Percentiles rank a stretch among this genome's conserved stretches.
Conservation (phyloP, 1,140 invertebrate genomes). For the Philopotamus ludificatus region DNA sequence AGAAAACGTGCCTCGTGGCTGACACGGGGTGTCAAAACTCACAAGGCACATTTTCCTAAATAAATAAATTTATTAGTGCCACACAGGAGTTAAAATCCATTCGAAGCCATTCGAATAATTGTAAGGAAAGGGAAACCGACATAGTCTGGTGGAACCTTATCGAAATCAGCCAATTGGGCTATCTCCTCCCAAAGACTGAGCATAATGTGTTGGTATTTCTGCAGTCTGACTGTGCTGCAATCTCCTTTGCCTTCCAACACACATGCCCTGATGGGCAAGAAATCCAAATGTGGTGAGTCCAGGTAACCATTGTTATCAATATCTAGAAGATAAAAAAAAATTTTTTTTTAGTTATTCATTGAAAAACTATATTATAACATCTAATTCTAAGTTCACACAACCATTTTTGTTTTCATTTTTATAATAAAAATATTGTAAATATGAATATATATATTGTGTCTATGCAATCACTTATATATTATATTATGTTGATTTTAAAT, state of each 20-base stretch:
- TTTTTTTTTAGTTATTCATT: no score
- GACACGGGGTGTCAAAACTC: no score
- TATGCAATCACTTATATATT: no score
- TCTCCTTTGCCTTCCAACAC: slow-evolving; percentile 79
- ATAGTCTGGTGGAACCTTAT: slow-evolving; percentile 68
- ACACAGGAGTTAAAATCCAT: slow-evolving; percentile 11
- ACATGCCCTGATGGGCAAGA: slow-evolving; percentile 75
- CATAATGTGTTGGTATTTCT: slow-evolving; percentile 80
- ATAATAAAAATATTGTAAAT: no score
- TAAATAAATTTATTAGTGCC: slow-evolving; percentile 13
- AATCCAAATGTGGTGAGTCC: slow-evolving; percentile 78
- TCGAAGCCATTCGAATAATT: slow-evolving; percentile 30
- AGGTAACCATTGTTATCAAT: slow-evolving; percentile 80
- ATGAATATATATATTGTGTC: no score
- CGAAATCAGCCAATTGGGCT: slow-evolving; percentile 77
- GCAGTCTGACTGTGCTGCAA: slow-evolving; percentile 65
- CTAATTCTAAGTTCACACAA: neutral
- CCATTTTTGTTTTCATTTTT: neutral
- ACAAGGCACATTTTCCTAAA: no score
- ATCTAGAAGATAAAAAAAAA: slow-evolving; percentile 56
- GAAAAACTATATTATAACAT: neutral
- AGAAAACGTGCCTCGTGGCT: no score
- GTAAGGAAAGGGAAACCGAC: slow-evolving; percentile 46
- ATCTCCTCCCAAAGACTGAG: slow-evolving; percentile 81
- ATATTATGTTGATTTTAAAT: neutral